Evolutionary conservation across 1,140 invertebrate genomes (phyloP).

Genomic region (Drosophila serrata): DNA sequence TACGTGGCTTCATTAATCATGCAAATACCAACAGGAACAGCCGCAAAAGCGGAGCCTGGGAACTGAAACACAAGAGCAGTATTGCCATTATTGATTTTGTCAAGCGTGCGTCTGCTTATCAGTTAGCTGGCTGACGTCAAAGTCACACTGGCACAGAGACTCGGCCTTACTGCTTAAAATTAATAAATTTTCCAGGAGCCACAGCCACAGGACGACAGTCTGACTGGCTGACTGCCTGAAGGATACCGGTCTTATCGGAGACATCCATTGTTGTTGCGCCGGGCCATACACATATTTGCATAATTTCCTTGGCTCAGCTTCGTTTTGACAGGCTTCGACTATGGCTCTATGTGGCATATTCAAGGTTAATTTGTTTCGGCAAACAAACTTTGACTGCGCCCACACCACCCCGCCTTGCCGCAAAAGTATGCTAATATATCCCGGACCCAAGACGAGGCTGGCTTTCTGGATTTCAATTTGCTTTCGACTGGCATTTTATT

Average conservation of each 20-base stretch:
- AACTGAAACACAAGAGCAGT: constrained; percentile 41
- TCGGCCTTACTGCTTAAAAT: constrained; percentile 56
- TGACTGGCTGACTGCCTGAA: not conserved
- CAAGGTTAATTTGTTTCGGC: constrained; percentile 78
- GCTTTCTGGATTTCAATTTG: constrained; percentile 44
- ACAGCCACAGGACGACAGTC: constrained; percentile 28
- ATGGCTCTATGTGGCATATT: constrained; percentile 43
- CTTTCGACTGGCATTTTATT: constrained; percentile 54
- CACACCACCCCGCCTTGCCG: constrained; percentile 2
- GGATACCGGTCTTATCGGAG: constrained; percentile 39
- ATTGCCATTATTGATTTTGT: constrained; percentile 73
- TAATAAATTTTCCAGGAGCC: constrained; percentile 56
- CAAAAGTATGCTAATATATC: constrained; percentile 75
- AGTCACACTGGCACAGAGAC: constrained; percentile 15
- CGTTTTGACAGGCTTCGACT: constrained; percentile 31
- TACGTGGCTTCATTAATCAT: constrained; percentile 81
- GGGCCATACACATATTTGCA: constrained; percentile 51
- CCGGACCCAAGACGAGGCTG: constrained; percentile 6
- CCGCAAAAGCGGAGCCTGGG: constrained; percentile 11
- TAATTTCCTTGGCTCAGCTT: constrained; percentile 47
- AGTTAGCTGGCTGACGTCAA: constrained; percentile 57
- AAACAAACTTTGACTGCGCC: constrained; percentile 65
- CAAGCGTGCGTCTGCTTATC: constrained; percentile 56
- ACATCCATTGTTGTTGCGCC: constrained; percentile 39
- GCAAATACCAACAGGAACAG: constrained; percentile 67